phyloP scores from a whole-genome alignment of 2,797 vertebrate genomes.

The Ispidina lecontei region DNA sequence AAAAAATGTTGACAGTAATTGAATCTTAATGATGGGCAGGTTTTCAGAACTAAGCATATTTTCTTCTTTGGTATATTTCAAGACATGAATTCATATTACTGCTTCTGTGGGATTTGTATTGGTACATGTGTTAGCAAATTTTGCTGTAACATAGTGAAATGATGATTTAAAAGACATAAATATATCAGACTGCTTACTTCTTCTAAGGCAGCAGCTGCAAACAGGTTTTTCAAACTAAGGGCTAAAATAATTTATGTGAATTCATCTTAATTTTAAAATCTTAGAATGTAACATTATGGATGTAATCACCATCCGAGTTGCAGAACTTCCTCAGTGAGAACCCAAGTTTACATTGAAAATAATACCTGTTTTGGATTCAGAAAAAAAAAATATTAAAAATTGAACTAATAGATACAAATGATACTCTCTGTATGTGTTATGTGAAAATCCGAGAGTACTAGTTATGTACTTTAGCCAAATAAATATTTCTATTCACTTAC shows the following conservation, averaged over 20 bases:
- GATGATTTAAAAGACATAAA: not conserved
- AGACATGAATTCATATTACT: not conserved
- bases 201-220: not conserved
- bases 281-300: not conserved
- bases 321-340: not conserved
- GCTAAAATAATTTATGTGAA: not conserved
- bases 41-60: not conserved
- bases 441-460: not conserved
- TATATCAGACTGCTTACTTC: not conserved
- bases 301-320: not conserved
- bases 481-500: not conserved
- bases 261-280: not conserved
- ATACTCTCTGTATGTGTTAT: not conserved
- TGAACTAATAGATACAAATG: not conserved
- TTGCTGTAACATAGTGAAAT: not conserved
- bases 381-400: not conserved
- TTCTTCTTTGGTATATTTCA: not conserved
- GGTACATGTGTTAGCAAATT: not conserved
- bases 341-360: not conserved
- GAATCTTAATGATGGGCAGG: not conserved
- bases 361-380: not conserved
- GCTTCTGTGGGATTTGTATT: not conserved
- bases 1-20: not conserved
- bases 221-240: not conserved
- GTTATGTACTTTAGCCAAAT: not conserved